Evolutionary conservation across 1,140 invertebrate species (phyloP), one percentile per base, ranked within the genome.

Genomic region (Leucophenga varia): DNA sequence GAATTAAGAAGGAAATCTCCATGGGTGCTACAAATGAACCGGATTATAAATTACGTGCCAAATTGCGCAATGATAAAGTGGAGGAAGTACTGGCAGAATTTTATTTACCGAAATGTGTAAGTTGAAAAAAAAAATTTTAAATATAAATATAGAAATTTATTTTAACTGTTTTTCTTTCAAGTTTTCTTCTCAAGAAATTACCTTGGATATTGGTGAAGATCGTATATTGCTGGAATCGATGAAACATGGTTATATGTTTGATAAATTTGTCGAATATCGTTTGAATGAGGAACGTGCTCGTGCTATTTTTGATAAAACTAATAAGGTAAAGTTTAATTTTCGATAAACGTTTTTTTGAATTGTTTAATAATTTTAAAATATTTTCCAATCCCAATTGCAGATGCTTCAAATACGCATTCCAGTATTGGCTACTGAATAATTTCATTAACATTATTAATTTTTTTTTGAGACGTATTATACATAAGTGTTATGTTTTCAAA

Each of bases 121-220:
- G 70, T 55, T 17, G 9, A 9, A 4, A 10, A 41, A 7, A 16
- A 39, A 32, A 37, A n/a, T 32, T 28, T 13, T 40, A 49, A 47
- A 14, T 31, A n/a, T n/a, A n/a, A n/a, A n/a, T n/a, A 30, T 30
- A 8, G 25, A 8, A 30, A 8, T 30, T 31, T 18, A 0, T 13
- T 28, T 13, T 3, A 41, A 3, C 4, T 10, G 13, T 17, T 14
- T 21, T 19, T 12, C 5, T 53, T 58, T 36, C 7, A 20, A 87
- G 86, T 75, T 81, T 65, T 79, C 78, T 25, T 77, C 77, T 1
- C 74, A 81, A 40, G 82, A 86, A 52, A 52, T 90, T 8, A 79
- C 67, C 13, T 72, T 90, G 36, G 81, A 88, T 61, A 60, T 90
- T 39, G 84, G 86, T 2, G 84, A 87, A 57, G 86, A 90, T 77